Base-by-base conservation (phyloP, 2,888 invertebrate genomes). In the Drosophila pseudotalamancana region DNA sequence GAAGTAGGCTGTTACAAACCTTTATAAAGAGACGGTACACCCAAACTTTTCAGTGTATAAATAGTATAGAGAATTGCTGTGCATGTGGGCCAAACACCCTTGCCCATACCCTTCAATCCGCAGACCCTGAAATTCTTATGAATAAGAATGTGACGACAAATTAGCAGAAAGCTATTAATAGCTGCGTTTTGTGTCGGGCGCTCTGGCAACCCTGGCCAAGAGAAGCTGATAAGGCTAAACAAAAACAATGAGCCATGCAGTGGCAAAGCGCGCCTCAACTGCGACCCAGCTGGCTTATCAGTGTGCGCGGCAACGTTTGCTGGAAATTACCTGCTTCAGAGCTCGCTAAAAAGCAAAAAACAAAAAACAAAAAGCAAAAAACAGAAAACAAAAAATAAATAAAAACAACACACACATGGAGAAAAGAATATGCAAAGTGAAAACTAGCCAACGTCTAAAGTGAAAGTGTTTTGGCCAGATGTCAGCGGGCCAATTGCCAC, bases 121-220 rank as follows among this genome's bases (percentile, higher is more conserved):
- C 9, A 27, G 35, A 45, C 71, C 14, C 4, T 43, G 59, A 50
- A 59, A 51, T 70, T 29, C 37, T 48, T 70, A 59, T 59, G n/a
- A 64, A 40, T 27, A 6, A n/a, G 43, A 64, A 51, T 43, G 45
- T 39, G 21, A 39, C 71, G 27, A 63, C 63, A 62, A 62, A 57
- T 49, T 34, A 25, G 18, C 25, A 32, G 18, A 8, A 18, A 16
- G 25, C 40, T 64, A 64, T 53, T 59, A 19, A 56, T 56, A 64
- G 71, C 18, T n/a, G 16, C 3, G 6, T n/a, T 12, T 6, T 23
- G 8, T 21, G 1, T 18, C 9, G 8, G 27, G 34, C 39, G 21
- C 62, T 34, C 51, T 54, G 78, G 45, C 78, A 78, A 78, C 78
- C 50, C 78, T 85, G 37, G 9, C 55, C 45, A 11, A 42, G 40